Evolutionary conservation across 2,888 invertebrate species (phyloP).

Genomic region (Seladonia tumulorum): DNA sequence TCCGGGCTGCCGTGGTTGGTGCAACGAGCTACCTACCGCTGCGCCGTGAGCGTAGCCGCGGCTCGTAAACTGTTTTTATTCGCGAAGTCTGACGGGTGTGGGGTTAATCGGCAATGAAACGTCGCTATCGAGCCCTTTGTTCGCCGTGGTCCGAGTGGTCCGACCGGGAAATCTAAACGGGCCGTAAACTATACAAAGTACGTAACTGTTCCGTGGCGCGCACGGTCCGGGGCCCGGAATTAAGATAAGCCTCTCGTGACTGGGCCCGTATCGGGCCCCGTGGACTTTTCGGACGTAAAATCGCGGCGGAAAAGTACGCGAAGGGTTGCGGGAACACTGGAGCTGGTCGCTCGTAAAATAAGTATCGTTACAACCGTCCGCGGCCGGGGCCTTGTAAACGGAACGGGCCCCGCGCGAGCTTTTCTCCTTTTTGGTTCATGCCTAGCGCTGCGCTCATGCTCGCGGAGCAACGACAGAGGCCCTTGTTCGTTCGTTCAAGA

Average conservation of each 20-base stretch:
- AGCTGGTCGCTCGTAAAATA: conserved; percentile 59
- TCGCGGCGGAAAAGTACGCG: conserved; percentile 22
- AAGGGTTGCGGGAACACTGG: not conserved
- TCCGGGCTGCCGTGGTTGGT: not conserved
- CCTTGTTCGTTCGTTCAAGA: conserved; percentile 1
- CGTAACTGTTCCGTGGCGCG: conserved; percentile 48
- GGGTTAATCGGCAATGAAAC: conserved; percentile 55
- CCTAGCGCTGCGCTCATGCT: not conserved
- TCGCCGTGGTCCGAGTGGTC: conserved; percentile 11
- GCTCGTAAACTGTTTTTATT: conserved; percentile 44
- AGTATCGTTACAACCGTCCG: conserved; percentile 65
- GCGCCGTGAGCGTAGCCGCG: not conserved
- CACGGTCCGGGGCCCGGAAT: conserved; percentile 34
- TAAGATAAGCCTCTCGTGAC: conserved; percentile 64
- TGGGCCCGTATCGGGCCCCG: conserved; percentile 36
- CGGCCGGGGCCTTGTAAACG: conserved; percentile 57
- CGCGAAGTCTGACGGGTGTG: conserved; percentile 29
- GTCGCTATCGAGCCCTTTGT: conserved; percentile 49
- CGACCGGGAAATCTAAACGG: conserved; percentile 50
- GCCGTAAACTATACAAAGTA: conserved; percentile 63
- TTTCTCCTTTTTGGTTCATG: conserved; percentile 49
- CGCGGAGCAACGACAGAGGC: not conserved
- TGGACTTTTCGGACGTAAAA: conserved; percentile 53
- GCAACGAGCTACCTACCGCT: conserved; percentile 17
- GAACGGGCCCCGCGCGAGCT: conserved; percentile 27